phyloP scores from a whole-genome alignment of 2,888 invertebrate genomes.

The Drosophila limbata region DNA sequence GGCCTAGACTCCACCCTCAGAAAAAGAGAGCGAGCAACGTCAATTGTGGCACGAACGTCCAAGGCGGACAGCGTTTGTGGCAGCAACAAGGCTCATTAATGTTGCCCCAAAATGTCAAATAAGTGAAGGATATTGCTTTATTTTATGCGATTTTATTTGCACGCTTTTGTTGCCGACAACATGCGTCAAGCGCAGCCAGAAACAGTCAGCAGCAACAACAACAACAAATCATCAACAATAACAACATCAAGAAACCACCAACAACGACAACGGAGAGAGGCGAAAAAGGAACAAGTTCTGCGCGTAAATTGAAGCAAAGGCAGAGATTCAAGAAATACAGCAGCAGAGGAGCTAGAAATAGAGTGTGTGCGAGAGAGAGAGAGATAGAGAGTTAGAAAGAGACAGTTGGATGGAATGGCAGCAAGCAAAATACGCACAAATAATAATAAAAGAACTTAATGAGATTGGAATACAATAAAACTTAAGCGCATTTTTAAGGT shows the following conservation, averaged over 20 bases:
- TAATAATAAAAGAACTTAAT: constrained; percentile 79
- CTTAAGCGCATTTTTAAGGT: constrained; percentile 75
- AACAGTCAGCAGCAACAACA: constrained; percentile 27
- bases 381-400: neutral
- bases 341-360: constrained; percentile 8
- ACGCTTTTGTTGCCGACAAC: constrained; percentile 34
- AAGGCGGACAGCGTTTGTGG: constrained; percentile 17
- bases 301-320: constrained; percentile 49
- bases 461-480: constrained; percentile 78
- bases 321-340: constrained; percentile 1
- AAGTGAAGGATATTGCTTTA: constrained; percentile 80
- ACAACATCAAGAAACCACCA: constrained; percentile 6
- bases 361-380: neutral
- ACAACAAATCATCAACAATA: neutral
- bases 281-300: constrained; percentile 32
- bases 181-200: constrained; percentile 49
- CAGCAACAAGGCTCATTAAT: constrained; percentile 63
- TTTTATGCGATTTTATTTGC: constrained; percentile 72
- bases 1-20: too few species aligned
- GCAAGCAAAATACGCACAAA: constrained; percentile 62
- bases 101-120: constrained; percentile 73
- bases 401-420: constrained; percentile 10
- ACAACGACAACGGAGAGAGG: neutral
- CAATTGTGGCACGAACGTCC: constrained; percentile 15
- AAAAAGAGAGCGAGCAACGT: neutral